These are phyloP conservation scores for Drosophila formosana DNA, from an alignment of 2,888 invertebrate genomes.

Conservation along the genomic window DNA sequence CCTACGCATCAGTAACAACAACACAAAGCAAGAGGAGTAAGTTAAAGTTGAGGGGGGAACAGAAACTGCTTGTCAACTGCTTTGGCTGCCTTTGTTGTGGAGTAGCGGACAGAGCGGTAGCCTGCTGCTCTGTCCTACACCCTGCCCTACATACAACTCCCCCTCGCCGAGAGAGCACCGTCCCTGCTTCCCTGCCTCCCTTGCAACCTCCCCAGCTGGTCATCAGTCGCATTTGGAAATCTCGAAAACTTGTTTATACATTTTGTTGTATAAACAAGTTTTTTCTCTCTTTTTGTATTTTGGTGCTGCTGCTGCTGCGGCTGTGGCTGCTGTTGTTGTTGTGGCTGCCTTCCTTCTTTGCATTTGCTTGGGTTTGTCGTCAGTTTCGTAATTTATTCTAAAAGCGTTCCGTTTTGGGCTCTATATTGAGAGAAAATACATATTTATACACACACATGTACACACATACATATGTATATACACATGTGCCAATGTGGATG, in stretches of 20 bases:
- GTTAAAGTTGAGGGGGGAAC: conserved; percentile 3
- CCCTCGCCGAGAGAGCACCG: conserved; percentile 29
- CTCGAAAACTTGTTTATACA: conserved; percentile 79
- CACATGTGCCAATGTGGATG: conserved; percentile 6
- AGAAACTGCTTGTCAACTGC: conserved; percentile 70
- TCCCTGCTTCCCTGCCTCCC: neutral
- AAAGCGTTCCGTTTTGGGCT: conserved; percentile 79
- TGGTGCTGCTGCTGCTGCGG: conserved; percentile 50
- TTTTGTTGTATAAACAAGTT: conserved; percentile 76
- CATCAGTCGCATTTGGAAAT: conserved; percentile 78
- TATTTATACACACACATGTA: conserved; percentile 40
- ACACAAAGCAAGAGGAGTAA: conserved; percentile 6
- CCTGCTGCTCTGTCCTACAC: conserved; percentile 52
- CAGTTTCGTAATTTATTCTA: conserved; percentile 81
- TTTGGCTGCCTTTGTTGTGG: conserved; percentile 18
- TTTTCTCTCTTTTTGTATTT: conserved; percentile 55
- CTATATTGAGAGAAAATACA: conserved; percentile 55
- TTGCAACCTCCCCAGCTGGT: conserved; percentile 15
- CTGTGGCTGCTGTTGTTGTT: conserved; percentile 29
- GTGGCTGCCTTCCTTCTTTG: conserved; percentile 56
- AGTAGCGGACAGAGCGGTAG: conserved; percentile 6
- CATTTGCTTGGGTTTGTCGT: conserved; percentile 71
- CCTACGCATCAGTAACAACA: conserved; percentile 49
- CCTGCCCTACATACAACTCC: conserved; percentile 60
- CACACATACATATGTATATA: conserved; percentile 16